Conservation (phyloP, 2,888 invertebrate genomes). For the Chaitophorus viminalis region DNA sequence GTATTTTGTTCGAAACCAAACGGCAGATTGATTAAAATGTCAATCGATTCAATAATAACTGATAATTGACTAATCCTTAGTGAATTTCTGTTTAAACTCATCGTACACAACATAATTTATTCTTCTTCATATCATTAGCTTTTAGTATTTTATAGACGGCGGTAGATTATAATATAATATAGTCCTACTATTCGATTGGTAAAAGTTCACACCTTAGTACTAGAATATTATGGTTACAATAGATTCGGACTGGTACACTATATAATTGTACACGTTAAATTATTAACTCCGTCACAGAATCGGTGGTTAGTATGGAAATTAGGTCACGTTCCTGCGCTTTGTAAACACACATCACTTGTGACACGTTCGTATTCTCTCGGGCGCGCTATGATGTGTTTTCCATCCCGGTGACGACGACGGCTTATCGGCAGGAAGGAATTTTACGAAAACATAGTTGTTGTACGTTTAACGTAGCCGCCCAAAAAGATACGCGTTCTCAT, state of each 20-base stretch:
- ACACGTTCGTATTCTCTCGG: not conserved
- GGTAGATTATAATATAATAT: not conserved
- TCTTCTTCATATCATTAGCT: not conserved
- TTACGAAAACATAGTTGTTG: not conserved
- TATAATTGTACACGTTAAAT: not conserved
- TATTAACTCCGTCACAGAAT: not conserved
- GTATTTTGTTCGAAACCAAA: not conserved
- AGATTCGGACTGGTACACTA: not conserved
- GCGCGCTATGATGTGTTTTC: not conserved
- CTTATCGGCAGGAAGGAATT: slow-evolving; percentile 13
- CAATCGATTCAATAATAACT: not conserved
- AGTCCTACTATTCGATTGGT: not conserved
- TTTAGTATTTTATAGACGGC: not conserved
- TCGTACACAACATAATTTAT: too few species aligned
- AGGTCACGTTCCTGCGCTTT: slow-evolving; percentile 17
- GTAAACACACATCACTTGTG: slow-evolving; percentile 2
- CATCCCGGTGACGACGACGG: not conserved
- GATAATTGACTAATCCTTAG: not conserved
- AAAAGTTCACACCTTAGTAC: too few species aligned
- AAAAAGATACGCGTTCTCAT: slow-evolving; percentile 21
- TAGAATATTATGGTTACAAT: too few species aligned
- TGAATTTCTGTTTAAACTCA: too few species aligned
- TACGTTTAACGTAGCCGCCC: not conserved
- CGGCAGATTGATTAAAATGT: not conserved
- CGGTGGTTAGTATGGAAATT: slow-evolving; percentile 3